Percentiles rank a stretch among this genome's conserved stretches.
These are phyloP conservation scores for Seriola rivoliana DNA, from an alignment of 2,113 vertebrate species.

Conservation along the genomic window DNA sequence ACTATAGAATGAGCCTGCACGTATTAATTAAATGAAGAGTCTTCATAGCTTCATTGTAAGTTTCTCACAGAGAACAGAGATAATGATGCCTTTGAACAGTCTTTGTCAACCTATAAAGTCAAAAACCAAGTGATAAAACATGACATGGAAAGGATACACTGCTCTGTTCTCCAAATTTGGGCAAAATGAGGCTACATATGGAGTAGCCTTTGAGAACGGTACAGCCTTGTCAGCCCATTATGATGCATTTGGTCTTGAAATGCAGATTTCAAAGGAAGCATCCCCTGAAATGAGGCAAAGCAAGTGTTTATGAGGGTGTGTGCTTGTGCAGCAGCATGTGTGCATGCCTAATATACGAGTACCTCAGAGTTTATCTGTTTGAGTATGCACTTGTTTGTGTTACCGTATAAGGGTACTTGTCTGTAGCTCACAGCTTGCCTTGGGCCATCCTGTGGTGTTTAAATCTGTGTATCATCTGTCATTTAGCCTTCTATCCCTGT, in stretches of 20 bases:
- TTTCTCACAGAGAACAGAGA: background rate
- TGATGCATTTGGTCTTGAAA: constrained; percentile 31
- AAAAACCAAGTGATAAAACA: constrained; percentile 3
- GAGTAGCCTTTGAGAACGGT: background rate
- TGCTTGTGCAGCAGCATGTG: constrained; percentile 14
- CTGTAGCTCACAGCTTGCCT: constrained; percentile 70
- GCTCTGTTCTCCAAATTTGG: background rate
- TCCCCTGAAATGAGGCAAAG: constrained; percentile 38
- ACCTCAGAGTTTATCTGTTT: constrained; percentile 53
- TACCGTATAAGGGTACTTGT: constrained; percentile 54
- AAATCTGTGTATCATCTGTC: constrained; percentile 78
- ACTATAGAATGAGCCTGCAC: background rate
- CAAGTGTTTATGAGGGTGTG: constrained; percentile 7
- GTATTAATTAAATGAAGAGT: background rate
- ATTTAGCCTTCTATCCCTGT: constrained; percentile 64
- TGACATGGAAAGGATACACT: background rate
- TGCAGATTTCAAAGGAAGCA: constrained; percentile 34
- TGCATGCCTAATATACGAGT: constrained; percentile 33
- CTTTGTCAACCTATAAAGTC: background rate
- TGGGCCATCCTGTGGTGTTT: constrained; percentile 74
- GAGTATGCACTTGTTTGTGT: constrained; percentile 55
- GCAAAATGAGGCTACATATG: background rate
- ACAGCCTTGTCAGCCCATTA: constrained; percentile 1
- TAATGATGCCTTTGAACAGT: background rate
- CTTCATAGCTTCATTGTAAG: background rate